These are phyloP conservation scores for Lophotriccus pileatus DNA, from an alignment of 2,797 vertebrate species.

Conservation along the genomic window DNA sequence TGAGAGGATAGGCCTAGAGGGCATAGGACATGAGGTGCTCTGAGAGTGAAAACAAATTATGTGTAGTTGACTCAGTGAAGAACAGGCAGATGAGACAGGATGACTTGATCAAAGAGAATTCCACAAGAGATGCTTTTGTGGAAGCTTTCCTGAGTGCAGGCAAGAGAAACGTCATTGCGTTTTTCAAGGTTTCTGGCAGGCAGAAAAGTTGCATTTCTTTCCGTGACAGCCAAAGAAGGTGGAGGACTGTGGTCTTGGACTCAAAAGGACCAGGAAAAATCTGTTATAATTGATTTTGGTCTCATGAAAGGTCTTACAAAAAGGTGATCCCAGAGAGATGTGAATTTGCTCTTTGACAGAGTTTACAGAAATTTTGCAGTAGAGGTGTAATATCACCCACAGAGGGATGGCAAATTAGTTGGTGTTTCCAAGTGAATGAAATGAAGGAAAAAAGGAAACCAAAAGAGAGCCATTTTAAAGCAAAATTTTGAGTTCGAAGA, in stretches of 20 bases:
- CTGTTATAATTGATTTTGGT: not conserved
- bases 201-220: not conserved
- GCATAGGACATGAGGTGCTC: not conserved
- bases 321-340: not conserved
- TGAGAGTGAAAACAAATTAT: not conserved
- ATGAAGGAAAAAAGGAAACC: not conserved
- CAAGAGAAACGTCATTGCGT: not conserved
- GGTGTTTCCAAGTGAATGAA: not conserved
- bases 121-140: not conserved
- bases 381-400: not conserved
- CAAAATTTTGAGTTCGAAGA: not conserved
- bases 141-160: not conserved
- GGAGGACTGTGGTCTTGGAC: not conserved
- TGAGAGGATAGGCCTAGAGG: not conserved
- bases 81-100: not conserved
- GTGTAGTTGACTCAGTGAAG: not conserved
- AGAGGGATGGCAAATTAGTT: not conserved
- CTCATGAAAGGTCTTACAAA: not conserved
- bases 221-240: not conserved
- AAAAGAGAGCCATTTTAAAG: not conserved
- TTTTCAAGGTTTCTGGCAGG: not conserved
- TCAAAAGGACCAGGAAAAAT: not conserved
- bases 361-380: not conserved
- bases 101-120: not conserved
- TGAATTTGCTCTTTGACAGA: not conserved